A percentile compares a stretch with the other conserved stretches of the same genome.
Conservation (phyloP, 2,797 vertebrate genomes). For the Pelodytes ibericus region DNA sequence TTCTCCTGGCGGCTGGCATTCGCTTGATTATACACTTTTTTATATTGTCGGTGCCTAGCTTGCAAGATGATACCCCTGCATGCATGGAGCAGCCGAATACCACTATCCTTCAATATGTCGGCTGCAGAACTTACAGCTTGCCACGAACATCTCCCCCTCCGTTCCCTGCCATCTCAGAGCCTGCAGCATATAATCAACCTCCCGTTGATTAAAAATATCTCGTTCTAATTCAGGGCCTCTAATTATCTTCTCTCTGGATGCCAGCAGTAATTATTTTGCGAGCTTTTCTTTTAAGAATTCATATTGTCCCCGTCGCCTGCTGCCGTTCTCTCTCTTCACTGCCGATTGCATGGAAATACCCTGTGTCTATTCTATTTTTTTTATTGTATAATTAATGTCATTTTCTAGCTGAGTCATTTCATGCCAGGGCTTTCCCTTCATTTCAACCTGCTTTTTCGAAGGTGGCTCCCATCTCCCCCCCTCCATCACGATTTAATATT, state of each 20-base stretch:
- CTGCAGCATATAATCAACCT: constrained; percentile 43
- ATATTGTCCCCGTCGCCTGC: constrained; percentile 5
- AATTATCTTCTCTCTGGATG: constrained; percentile 52
- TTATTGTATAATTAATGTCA: constrained; percentile 51
- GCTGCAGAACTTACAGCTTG: not conserved
- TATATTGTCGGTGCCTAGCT: too few relatives aligned
- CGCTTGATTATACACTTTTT: too few relatives aligned
- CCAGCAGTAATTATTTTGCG: constrained; percentile 46
- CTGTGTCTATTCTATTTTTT: constrained; percentile 22
- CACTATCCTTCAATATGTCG: constrained; percentile 3
- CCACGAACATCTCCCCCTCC: not conserved
- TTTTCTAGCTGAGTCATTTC: constrained; percentile 54
- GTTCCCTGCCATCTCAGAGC: constrained; percentile 4
- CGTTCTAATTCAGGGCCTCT: constrained; percentile 43
- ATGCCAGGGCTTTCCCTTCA: constrained; percentile 47
- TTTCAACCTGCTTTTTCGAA: constrained; percentile 36
- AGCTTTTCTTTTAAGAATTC: constrained; percentile 18
- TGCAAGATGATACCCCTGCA: too few relatives aligned
- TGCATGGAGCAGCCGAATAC: not conserved
- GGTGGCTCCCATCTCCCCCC: constrained; percentile 43
- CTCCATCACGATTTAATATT: constrained; percentile 50
- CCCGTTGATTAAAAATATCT: constrained; percentile 56
- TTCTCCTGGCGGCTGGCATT: too few relatives aligned
- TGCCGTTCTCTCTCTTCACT: not conserved
- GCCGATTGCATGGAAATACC: constrained; percentile 45